A percentile compares a stretch with the other conserved stretches of the same genome.
Evolutionary conservation across 2,113 vertebrate species (phyloP).

Genomic region (Lasiurus borealis): DNA sequence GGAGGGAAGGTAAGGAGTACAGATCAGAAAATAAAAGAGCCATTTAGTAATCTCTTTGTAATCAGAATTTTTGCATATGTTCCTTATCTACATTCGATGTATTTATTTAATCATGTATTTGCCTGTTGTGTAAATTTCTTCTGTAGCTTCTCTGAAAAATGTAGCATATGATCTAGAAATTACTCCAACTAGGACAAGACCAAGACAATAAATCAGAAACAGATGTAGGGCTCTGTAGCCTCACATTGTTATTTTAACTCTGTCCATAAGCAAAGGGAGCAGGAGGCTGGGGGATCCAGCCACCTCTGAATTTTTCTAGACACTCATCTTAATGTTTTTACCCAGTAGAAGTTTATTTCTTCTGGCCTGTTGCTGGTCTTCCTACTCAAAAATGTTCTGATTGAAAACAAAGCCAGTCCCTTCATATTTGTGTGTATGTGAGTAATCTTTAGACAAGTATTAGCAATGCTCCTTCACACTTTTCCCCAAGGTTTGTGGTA

Average conservation of each 20-base stretch:
- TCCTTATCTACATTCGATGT: neutral
- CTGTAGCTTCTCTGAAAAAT: constrained; percentile 49
- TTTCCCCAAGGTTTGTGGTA: neutral
- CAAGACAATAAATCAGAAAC: constrained; percentile 54
- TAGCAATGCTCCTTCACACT: neutral
- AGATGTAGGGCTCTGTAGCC: neutral
- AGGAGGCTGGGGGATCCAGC: neutral
- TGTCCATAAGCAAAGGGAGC: constrained; percentile 9
- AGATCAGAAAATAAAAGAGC: neutral
- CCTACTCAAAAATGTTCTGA: constrained; percentile 24
- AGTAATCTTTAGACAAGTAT: constrained; percentile 27
- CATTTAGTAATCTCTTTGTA: neutral
- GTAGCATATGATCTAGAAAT: constrained; percentile 46
- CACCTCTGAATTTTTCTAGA: neutral
- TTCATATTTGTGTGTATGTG: neutral
- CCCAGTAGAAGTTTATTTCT: constrained; percentile 37
- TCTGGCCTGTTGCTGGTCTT: constrained; percentile 39
- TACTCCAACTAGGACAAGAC: constrained; percentile 34
- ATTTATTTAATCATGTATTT: constrained; percentile 26
- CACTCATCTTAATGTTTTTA: constrained; percentile 11
- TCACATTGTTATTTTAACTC: neutral
- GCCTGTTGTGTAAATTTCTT: constrained; percentile 37
- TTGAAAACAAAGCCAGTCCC: constrained; percentile 59
- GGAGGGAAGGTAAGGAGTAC: neutral
- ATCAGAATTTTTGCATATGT: neutral